phyloP scores from a whole-genome alignment of 2,797 vertebrate species.

The Danio kyathit region DNA sequence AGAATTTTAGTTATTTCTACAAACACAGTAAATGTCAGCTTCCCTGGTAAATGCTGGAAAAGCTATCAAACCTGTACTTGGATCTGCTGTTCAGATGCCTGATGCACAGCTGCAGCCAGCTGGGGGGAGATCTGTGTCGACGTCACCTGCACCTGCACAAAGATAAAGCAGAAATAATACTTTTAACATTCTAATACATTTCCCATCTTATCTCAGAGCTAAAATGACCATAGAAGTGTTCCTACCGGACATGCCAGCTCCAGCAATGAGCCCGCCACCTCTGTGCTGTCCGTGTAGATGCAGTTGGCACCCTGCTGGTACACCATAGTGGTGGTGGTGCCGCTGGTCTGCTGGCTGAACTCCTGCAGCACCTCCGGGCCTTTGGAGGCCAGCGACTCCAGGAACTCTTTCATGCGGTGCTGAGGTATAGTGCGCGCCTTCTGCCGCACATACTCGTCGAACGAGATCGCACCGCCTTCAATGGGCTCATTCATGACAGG shows the following conservation, averaged over 20 bases:
- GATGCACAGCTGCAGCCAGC: slow-evolving; percentile 89
- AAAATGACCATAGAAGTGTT: background rate
- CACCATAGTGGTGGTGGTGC: slow-evolving; percentile 91
- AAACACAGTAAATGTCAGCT: no score
- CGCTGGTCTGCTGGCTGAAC: slow-evolving; percentile 87
- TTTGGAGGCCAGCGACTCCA: slow-evolving; percentile 95
- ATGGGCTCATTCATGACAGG: slow-evolving; percentile 96
- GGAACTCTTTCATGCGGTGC: slow-evolving; percentile 99
- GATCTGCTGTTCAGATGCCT: slow-evolving; percentile 91
- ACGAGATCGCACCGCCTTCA: slow-evolving; percentile 96
- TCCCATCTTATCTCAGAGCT: background rate
- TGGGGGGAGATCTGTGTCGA: slow-evolving; percentile 92
- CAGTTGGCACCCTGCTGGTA: slow-evolving; percentile 96
- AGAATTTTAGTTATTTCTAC: no score
- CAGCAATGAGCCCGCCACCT: slow-evolving; percentile 96
- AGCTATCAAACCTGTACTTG: slow-evolving; percentile 89
- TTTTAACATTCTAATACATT: background rate
- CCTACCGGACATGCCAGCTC: slow-evolving; percentile 97
- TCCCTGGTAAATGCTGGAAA: no score
- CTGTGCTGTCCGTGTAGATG: slow-evolving; percentile 98
- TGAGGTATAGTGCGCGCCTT: slow-evolving; percentile 97
- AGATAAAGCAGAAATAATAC: slow-evolving; percentile 37
- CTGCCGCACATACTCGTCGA: slow-evolving; percentile 98
- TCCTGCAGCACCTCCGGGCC: slow-evolving; percentile 96
- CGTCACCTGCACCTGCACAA: slow-evolving; percentile 88